phyloP scores from a whole-genome alignment of 2,797 vertebrate species.

The Coluber constrictor region DNA sequence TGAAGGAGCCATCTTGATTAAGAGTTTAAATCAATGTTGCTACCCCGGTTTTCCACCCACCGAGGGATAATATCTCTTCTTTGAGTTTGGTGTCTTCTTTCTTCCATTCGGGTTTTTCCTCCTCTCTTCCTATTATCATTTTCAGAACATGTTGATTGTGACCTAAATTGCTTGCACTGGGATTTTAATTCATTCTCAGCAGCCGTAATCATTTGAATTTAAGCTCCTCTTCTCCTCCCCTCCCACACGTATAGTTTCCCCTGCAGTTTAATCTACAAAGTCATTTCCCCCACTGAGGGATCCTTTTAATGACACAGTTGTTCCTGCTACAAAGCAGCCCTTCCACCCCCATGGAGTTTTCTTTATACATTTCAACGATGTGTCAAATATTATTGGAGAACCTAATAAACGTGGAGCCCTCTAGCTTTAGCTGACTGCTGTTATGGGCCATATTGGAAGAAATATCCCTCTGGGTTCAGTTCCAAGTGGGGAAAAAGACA shows the following conservation, averaged over 20 bases:
- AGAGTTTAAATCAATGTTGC: background rate
- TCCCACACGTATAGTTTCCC: conserved; percentile 6
- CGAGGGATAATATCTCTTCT: background rate
- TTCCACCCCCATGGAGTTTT: background rate
- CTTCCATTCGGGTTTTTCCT: no score
- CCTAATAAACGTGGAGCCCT: background rate
- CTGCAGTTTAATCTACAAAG: conserved; percentile 32
- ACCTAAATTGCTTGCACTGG: conserved; percentile 32
- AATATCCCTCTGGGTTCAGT: no score
- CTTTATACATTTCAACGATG: conserved; percentile 18
- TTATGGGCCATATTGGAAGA: background rate
- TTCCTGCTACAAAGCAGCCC: background rate
- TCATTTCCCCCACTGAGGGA: conserved; percentile 4
- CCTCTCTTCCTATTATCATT: background rate
- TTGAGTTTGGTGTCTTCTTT: background rate
- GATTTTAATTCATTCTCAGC: conserved; percentile 32
- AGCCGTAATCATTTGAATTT: conserved; percentile 25
- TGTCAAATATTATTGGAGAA: conserved; percentile 16
- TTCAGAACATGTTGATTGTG: conserved; percentile 13
- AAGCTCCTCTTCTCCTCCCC: background rate
- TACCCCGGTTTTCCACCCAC: background rate
- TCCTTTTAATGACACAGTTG: conserved; percentile 27
- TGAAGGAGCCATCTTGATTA: background rate
- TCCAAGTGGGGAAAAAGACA: no score
- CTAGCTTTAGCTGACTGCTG: background rate